Conservation (phyloP, 2,888 invertebrate species). For the Drosophila dives region DNA sequence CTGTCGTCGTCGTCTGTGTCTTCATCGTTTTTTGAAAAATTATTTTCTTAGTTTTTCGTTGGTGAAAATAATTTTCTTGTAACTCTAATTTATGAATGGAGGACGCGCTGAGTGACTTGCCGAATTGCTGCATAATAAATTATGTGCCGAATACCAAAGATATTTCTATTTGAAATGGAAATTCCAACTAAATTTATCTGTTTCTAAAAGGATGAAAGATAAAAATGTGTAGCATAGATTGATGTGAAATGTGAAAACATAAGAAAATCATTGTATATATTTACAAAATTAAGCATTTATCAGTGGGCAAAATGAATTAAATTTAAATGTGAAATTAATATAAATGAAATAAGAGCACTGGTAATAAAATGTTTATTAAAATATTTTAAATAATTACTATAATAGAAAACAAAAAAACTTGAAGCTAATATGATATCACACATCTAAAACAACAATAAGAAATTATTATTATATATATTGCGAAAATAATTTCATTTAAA, state of each 20-base stretch:
- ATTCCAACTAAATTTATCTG: conserved; percentile 63
- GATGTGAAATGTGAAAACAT: conserved; percentile 50
- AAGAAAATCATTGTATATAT: conserved; percentile 8
- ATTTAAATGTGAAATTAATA: conserved; percentile 6
- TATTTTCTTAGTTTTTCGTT: conserved; percentile 24
- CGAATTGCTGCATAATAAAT: conserved; percentile 61
- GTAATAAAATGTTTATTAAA: not conserved
- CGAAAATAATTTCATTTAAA: not conserved
- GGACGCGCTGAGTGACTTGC: conserved; percentile 54
- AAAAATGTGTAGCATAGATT: conserved; percentile 42
- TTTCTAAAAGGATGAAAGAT: conserved; percentile 53
- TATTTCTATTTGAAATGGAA: conserved; percentile 53
- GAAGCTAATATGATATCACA: not conserved
- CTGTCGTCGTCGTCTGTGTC: conserved; percentile 6
- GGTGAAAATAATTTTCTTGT: conserved; percentile 39
- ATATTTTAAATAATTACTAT: not conserved
- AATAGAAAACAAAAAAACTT: not conserved
- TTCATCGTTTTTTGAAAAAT: conserved; percentile 21
- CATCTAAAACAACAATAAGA: not conserved
- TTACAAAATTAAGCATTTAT: conserved; percentile 1
- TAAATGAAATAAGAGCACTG: not conserved
- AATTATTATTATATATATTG: not conserved
- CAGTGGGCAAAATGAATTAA: conserved; percentile 1
- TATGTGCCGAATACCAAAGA: conserved; percentile 62
- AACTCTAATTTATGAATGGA: conserved; percentile 71